Evolutionary conservation across 2,888 invertebrate species (phyloP).

Genomic region (Augiades crinisus): DNA sequence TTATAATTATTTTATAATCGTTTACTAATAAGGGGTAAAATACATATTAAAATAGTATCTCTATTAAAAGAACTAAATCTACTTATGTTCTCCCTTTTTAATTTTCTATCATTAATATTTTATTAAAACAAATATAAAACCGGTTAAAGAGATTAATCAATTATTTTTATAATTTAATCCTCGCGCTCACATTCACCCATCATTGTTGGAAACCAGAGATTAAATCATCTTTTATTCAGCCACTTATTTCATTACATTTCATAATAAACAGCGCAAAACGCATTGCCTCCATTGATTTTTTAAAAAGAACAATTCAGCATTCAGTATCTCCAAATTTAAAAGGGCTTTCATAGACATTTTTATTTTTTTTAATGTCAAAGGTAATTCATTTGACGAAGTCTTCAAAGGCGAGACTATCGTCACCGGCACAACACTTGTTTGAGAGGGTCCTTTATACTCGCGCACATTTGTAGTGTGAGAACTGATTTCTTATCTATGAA

Average conservation of each 20-base stretch:
- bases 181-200: slow-evolving; percentile 1
- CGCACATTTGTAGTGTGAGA: slow-evolving; percentile 52
- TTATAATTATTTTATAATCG: too few species aligned
- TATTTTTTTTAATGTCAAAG: slow-evolving; percentile 34
- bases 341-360: slow-evolving; percentile 28
- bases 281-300: slow-evolving; percentile 30
- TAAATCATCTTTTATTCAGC: slow-evolving; percentile 44
- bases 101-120: too few species aligned
- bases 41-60: too few species aligned
- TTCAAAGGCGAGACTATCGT: slow-evolving; percentile 62
- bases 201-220: slow-evolving; percentile 28
- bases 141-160: not conserved
- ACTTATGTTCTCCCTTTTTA: too few species aligned
- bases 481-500: slow-evolving; percentile 49
- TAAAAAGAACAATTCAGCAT: slow-evolving; percentile 36
- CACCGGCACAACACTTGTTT: slow-evolving; percentile 52
- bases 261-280: slow-evolving; percentile 36
- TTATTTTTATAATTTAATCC: not conserved
- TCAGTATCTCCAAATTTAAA: slow-evolving; percentile 27
- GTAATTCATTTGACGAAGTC: slow-evolving; percentile 22
- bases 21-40: too few species aligned
- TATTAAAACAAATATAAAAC: not conserved
- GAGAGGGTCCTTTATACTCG: slow-evolving; percentile 41
- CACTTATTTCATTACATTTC: slow-evolving; percentile 56
- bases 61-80: too few species aligned